Evolutionary conservation across 2,797 vertebrate species (phyloP), one percentile per base, ranked within the genome.

Genomic region (Tarsius wallacei): DNA sequence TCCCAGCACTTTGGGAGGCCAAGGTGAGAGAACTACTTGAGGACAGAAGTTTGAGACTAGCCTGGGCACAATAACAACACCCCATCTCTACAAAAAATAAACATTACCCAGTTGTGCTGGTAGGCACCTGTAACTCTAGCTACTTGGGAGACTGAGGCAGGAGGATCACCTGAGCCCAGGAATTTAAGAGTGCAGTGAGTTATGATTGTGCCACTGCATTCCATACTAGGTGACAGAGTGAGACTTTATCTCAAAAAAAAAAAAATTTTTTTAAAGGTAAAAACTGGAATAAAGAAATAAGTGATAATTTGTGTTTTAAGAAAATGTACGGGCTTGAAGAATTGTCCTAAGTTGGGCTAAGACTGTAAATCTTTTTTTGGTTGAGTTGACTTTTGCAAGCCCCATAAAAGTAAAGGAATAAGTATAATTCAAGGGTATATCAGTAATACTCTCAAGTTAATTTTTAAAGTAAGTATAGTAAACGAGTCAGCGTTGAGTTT

Each of bases 241-340:
- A 68, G n/a, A 68, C 9, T 10, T 4, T 68, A 2, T 68, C 17
- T 68, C 4, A 68, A 33, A 68, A 68, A 66, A 68, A 33, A 68
- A 17, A 61, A 61, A 61, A 61, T 63, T 63, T 61, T 63, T 63
- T 63, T 33, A 33, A 64, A 2, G 47, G 49, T 42, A 76, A 90
- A 87, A 93, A 86, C 8, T 74, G 24, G 42, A 76, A 84, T 87
- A 83, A 90, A 96, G 49, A 19, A 84, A 59, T 83, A 89, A 87
- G 2, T 81, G 33, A 91, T 82, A 31, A 8, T 82, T 86, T 80
- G 49, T 14, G 28, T 28, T 90, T 15, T 3, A 78, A 77, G 61
- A 88, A 74, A 83, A 93, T 28, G 47, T 21, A 22, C 19, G 22
- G 4, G 26, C 51, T 59, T 55, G 13, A 96, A 96, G 77, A 90